Base-by-base conservation (phyloP, 2,797 vertebrate species). In the Pachyuromys duprasi region DNA sequence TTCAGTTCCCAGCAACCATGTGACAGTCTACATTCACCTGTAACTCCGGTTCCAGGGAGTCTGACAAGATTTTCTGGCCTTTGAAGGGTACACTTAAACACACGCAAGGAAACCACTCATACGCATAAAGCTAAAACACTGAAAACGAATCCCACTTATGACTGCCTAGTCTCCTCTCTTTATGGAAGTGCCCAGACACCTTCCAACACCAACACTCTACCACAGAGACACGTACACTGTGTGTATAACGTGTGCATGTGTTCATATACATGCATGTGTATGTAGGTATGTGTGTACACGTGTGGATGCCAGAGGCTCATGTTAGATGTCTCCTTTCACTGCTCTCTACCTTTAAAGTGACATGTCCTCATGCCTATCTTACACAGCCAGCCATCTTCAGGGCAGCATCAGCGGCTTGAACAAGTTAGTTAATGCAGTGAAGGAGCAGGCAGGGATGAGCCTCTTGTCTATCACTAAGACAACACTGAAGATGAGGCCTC, bases 391-490 rank as follows among this genome's bases (percentile, higher is more conserved):
- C 74, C 36, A 63, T 55, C 76, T 60, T 55, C 42, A 28, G 72
- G 60, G 91, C 6, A 63, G 92, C 80, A 65, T 93, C 60, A n/a
- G 12, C 1, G 14, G 63, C 8, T 74, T 79, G 49, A 22, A 55
- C 9, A 70, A 92, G 45, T 45, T 57, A 65, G 94, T 39, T 62
- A 79, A 49, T 18, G 65, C 94, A 84, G 83, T 22, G 90, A 88
- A 81, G 33, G 55, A 67, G 67, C 2, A 88, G 49, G 24, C 36
- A 89, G 72, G 45, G 72, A 0, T 88, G n/a, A 49, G 74, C 67
- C 0, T 89, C 74, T 81, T 87, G 33, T 94, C 97, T 93, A 86
- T 5, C 0, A 83, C 42, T 76, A 75, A 80, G 63, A 89, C 94
- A 86, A 91, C 67, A 87, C 9, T n/a, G 15, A 82, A 93, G 70